A percentile compares a stretch with the other conserved stretches of the same genome.
These are phyloP conservation scores for Periphyllus acericola DNA, from an alignment of 2,888 invertebrate species.

Conservation along the genomic window DNA sequence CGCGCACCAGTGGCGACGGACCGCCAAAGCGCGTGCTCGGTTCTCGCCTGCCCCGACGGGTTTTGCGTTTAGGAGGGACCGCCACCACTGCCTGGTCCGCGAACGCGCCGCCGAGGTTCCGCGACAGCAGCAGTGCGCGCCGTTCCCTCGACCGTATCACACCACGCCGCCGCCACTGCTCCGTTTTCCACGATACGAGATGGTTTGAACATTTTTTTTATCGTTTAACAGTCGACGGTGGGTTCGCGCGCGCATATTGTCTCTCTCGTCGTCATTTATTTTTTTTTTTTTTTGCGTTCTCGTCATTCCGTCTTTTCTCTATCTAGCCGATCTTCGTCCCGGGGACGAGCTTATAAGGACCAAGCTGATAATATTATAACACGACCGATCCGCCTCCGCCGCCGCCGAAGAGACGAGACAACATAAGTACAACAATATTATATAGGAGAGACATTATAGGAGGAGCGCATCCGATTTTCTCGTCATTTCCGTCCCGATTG, in stretches of 20 bases:
- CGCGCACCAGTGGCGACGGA: background rate
- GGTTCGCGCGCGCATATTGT: background rate
- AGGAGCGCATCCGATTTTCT: background rate
- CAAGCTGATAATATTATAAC: background rate
- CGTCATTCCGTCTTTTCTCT: background rate
- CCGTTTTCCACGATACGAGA: background rate
- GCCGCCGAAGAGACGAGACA: background rate
- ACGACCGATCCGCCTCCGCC: background rate
- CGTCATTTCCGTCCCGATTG: background rate
- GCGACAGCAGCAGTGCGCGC: slow-evolving; percentile 43
- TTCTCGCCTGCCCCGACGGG: background rate
- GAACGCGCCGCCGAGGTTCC: background rate
- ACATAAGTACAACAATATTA: too few relatives aligned
- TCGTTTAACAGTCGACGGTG: background rate
- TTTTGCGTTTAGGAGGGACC: slow-evolving; percentile 50
- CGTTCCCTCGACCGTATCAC: slow-evolving; percentile 40
- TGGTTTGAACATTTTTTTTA: background rate
- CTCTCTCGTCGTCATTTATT: background rate
- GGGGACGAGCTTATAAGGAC: background rate
- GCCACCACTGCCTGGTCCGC: background rate
- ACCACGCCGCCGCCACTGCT: background rate
- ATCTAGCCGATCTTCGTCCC: too few relatives aligned
- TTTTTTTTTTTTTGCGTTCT: background rate
- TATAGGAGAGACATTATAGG: background rate
- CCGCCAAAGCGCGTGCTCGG: background rate